Conservation (phyloP, 2,888 invertebrate genomes). For the Autographa gamma region DNA sequence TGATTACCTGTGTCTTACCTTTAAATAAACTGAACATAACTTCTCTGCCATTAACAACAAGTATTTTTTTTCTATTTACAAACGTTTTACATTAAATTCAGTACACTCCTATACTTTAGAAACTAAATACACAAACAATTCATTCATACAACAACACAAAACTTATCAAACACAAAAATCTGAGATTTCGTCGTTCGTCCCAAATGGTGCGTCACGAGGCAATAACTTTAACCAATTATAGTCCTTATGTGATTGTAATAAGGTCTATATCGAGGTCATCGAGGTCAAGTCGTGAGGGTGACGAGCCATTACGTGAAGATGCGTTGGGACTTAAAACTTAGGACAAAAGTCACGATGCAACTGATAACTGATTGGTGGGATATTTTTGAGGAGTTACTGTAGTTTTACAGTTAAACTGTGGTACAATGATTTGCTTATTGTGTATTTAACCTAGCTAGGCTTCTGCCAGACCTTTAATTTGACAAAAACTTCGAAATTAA, state of each 20-base stretch:
- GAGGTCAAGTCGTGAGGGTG: slow-evolving; percentile 74
- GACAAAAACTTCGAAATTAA: too few relatives aligned
- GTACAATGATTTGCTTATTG: too few relatives aligned
- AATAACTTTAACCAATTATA: slow-evolving; percentile 57
- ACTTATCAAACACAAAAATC: slow-evolving; percentile 45
- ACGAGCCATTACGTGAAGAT: slow-evolving; percentile 65
- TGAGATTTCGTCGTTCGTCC: slow-evolving; percentile 56
- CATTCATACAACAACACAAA: slow-evolving; percentile 17
- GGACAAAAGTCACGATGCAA: slow-evolving; percentile 34
- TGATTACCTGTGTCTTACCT: too few relatives aligned
- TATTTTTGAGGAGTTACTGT: not conserved
- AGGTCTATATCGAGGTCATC: slow-evolving; percentile 61
- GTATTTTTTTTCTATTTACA: too few relatives aligned
- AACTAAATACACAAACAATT: not conserved
- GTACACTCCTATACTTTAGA: too few relatives aligned
- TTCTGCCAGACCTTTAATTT: too few relatives aligned
- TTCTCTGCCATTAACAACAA: too few relatives aligned
- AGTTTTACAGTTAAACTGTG: too few relatives aligned
- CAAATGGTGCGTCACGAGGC: slow-evolving; percentile 61
- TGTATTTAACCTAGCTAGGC: too few relatives aligned
- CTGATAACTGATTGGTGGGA: slow-evolving; percentile 11
- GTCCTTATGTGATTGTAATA: slow-evolving; percentile 58
- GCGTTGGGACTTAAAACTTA: slow-evolving; percentile 40
- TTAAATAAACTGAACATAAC: too few relatives aligned
- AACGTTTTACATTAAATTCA: too few relatives aligned